Evolutionary conservation across 2,888 invertebrate species (phyloP), one percentile per base, ranked within the genome.

Genomic region (Leptopilina myrica): DNA sequence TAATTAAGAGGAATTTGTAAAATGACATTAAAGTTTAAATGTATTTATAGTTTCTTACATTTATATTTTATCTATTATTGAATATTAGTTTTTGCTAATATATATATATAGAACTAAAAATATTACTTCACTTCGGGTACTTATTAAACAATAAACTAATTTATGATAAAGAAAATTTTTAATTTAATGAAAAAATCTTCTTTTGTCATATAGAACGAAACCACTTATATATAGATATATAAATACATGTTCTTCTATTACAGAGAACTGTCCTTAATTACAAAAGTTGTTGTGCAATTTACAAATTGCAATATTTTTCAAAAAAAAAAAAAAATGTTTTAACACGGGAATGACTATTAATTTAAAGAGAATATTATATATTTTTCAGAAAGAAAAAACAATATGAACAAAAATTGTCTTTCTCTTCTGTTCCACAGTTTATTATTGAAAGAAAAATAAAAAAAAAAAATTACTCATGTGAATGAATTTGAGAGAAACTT

Each of bases 111-210:
- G 62, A 62, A 62, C n/a, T 62, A 15, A 7, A 62, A 62, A 20
- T 15, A 62, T n/a, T 62, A 49, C 15, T 62, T 62, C 4, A 20
- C 15, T 62, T 15, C 20, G 20, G 62, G 62, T n/a, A 20, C 20
- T 20, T 20, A 62, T 62, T 20, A 62, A 62, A 20, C n/a, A 5
- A 59, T n/a, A 6, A n/a, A 59, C n/a, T 59, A 43, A 8, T 59
- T 59, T 11, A 49, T 11, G 49, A 59, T 15, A 15, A 59, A 59
- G 12, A 59, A 59, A 15, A 59, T 62, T 15, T 62, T 8, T 9
- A 62, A 62, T 62, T 15, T 62, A 15, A 62, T 62, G 62, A 62
- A 62, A 62, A 62, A 62, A 20, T 20, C 62, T 62, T 9, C 20
- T 9, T 43, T 43, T 43, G 62, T 62, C 49, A 49, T 49, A 7